Percentiles rank a stretch among this genome's conserved stretches.
These are phyloP conservation scores for Perdix hodgsoniae DNA, from an alignment of 2,797 vertebrate genomes.

Conservation along the genomic window DNA sequence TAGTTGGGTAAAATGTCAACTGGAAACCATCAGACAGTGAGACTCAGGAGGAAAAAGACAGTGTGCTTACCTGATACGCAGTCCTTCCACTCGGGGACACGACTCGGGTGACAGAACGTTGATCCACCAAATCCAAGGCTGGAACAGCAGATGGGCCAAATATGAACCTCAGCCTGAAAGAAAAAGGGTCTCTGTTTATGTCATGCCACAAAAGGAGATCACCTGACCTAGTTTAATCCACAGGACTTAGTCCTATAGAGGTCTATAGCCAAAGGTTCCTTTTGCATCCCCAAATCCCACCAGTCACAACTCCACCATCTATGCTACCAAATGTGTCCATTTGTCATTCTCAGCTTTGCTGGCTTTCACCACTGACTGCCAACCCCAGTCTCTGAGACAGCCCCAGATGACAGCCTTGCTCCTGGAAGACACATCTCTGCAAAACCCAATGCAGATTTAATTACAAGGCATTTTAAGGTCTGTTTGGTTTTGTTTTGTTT, in stretches of 20 bases:
- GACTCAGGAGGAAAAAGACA: background rate
- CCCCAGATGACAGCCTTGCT: background rate
- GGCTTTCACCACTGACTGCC: background rate
- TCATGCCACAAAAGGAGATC: background rate
- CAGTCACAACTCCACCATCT: background rate
- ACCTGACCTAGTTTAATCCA: background rate
- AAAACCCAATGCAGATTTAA: background rate
- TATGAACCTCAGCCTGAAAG: constrained; percentile 89
- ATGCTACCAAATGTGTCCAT: fast-evolving
- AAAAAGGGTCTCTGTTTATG: background rate
- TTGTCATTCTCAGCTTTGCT: background rate
- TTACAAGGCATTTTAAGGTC: background rate
- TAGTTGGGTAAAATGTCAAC: background rate
- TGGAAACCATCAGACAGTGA: background rate
- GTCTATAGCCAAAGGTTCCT: background rate
- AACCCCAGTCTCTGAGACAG: background rate
- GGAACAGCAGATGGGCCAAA: constrained; percentile 90
- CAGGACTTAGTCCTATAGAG: background rate
- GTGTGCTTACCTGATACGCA: constrained; percentile 86
- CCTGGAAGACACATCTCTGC: background rate
- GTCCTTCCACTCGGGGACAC: constrained; percentile 89
- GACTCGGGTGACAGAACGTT: constrained; percentile 85
- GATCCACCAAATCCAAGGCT: constrained; percentile 93
- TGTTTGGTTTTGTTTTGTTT: too few relatives aligned
- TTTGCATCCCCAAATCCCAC: background rate